Conservation (phyloP, 2,888 invertebrate genomes). For the Drosophila ezoana region DNA sequence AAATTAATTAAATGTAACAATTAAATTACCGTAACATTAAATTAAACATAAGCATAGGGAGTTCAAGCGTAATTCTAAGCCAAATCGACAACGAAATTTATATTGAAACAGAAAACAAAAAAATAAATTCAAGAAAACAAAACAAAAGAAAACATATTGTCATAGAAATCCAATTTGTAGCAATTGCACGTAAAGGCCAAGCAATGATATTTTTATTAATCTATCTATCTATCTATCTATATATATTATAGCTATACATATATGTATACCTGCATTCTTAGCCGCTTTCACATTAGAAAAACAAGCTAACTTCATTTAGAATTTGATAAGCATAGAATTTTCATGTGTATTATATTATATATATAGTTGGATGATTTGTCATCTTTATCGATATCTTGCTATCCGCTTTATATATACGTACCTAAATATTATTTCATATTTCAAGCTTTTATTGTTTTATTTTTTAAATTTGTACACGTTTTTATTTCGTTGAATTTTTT, state of each 20-base stretch:
- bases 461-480: slow-evolving; percentile 45
- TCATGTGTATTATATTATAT: slow-evolving; percentile 2
- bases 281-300: slow-evolving; percentile 21
- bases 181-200: slow-evolving; percentile 29
- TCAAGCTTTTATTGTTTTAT: slow-evolving; percentile 1
- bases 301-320: neutral
- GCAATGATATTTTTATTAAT: slow-evolving; percentile 15
- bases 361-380: slow-evolving; percentile 8
- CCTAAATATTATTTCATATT: slow-evolving; percentile 6
- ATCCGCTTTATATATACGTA: slow-evolving; percentile 23
- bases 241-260: too few species aligned
- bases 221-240: slow-evolving; percentile 6
- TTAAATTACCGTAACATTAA: slow-evolving; percentile 71
- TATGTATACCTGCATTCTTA: slow-evolving; percentile 2
- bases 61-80: slow-evolving; percentile 73
- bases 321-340: neutral
- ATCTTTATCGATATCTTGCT: slow-evolving; percentile 11
- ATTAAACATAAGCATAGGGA: slow-evolving; percentile 75
- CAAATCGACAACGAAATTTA: slow-evolving; percentile 48
- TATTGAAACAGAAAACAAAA: slow-evolving; percentile 9
- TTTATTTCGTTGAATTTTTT: slow-evolving; percentile 74
- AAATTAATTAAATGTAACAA: slow-evolving; percentile 75
- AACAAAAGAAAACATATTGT: slow-evolving; percentile 36
- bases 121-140: neutral
- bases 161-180: slow-evolving; percentile 50